These are phyloP conservation scores for Pseudorasbora parva DNA, from an alignment of 2,113 vertebrate genomes.

Conservation along the genomic window DNA sequence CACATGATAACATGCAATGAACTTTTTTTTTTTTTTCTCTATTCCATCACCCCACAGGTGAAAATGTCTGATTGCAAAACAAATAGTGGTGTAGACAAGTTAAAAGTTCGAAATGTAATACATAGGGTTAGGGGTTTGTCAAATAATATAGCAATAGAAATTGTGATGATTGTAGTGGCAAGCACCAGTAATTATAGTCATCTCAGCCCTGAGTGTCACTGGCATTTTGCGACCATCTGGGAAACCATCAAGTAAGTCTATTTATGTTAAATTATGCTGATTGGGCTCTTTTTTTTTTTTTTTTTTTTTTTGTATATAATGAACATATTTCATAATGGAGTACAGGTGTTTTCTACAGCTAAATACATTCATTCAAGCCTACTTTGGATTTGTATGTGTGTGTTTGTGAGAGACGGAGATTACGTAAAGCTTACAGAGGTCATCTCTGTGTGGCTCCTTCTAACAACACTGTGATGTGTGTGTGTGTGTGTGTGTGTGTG, in stretches of 20 bases:
- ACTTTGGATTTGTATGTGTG: slow-evolving; percentile 14
- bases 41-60: neutral
- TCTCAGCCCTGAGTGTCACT: neutral
- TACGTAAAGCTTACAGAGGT: slow-evolving; percentile 28
- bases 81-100: neutral
- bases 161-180: neutral
- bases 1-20: no score
- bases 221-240: slow-evolving; percentile 29
- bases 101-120: neutral
- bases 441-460: slow-evolving; percentile 31
- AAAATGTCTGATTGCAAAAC: neutral
- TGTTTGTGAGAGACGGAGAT: slow-evolving; percentile 7
- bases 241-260: neutral
- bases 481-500: slow-evolving; percentile 56
- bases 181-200: neutral
- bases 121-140: neutral
- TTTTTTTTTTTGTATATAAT: neutral
- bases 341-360: slow-evolving; percentile 33
- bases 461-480: slow-evolving; percentile 37
- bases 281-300: neutral
- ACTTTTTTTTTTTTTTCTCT: no score
- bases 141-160: neutral
- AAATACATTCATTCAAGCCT: slow-evolving; percentile 21
- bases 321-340: neutral
- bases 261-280: slow-evolving; percentile 32